These are phyloP conservation scores for Cossypha dichroa DNA, from an alignment of 2,797 vertebrate genomes.

Conservation along the genomic window DNA sequence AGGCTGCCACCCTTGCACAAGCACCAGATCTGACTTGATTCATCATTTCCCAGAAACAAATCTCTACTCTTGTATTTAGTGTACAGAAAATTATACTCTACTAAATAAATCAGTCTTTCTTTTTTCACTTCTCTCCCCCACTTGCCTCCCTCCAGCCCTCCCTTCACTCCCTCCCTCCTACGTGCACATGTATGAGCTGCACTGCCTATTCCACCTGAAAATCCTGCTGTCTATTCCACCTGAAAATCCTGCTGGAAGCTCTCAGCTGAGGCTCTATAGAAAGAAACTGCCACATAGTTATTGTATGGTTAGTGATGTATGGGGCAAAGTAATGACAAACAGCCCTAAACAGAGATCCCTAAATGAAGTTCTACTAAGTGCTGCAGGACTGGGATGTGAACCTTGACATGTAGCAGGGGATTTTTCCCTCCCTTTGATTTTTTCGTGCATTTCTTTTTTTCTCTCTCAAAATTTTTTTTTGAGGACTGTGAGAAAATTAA, in stretches of 20 bases:
- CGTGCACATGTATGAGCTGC: not conserved
- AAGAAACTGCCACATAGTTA: not conserved
- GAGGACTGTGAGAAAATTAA: not conserved
- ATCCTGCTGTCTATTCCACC: not conserved
- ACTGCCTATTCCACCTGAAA: not conserved
- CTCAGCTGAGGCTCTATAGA: not conserved
- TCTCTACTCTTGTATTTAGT: not conserved
- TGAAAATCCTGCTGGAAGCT: not conserved
- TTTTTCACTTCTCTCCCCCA: not conserved
- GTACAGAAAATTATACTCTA: not conserved
- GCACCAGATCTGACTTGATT: not conserved
- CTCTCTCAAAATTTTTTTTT: not conserved
- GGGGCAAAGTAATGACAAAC: not conserved
- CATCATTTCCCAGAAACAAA: not conserved
- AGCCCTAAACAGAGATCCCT: not conserved
- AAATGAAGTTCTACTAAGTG: not conserved
- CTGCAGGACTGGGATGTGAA: not conserved
- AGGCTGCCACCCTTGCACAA: not conserved
- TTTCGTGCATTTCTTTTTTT: not conserved
- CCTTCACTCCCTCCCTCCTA: not conserved
- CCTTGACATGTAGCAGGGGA: not conserved
- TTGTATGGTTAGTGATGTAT: not conserved
- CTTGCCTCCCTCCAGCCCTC: accelerated
- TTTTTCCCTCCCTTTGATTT: accelerated
- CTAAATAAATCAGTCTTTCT: not conserved